Conservation (phyloP, 2,797 vertebrate genomes). For the Enteromius mattozi region DNA sequence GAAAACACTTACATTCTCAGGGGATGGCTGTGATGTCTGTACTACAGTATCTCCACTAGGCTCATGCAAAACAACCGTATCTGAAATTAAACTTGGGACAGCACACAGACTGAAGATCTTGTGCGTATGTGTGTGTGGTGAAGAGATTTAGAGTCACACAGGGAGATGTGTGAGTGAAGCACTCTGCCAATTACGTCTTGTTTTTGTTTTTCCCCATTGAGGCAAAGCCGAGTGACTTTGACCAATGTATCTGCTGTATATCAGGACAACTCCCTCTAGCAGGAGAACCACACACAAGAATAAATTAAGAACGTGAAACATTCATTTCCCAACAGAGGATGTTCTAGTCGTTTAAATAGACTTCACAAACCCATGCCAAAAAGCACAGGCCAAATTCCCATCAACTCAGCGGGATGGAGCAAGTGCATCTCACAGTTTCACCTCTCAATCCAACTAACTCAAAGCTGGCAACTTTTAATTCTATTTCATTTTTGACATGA, state of each 20-base stretch:
- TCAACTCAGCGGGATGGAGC: background rate
- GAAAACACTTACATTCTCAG: slow-evolving; percentile 36
- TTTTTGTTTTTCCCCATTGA: slow-evolving; percentile 74
- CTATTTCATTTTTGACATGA: background rate
- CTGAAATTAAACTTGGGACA: slow-evolving; percentile 32
- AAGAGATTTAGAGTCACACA: slow-evolving; percentile 53
- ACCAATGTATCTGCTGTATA: slow-evolving; percentile 66
- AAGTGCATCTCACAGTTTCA: slow-evolving; percentile 4
- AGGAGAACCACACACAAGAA: slow-evolving; percentile 56
- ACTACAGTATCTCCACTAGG: slow-evolving; percentile 11
- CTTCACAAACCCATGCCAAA: slow-evolving; percentile 10
- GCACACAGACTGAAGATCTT: slow-evolving; percentile 1
- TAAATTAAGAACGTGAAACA: slow-evolving; percentile 72
- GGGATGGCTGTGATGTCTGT: slow-evolving; percentile 13
- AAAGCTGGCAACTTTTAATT: slow-evolving; percentile 10
- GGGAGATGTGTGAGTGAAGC: slow-evolving; percentile 59
- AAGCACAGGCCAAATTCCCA: slow-evolving; percentile 11
- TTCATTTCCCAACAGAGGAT: slow-evolving; percentile 71
- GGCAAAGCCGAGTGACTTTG: slow-evolving; percentile 73
- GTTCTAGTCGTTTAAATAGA: slow-evolving; percentile 47
- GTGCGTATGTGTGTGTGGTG: slow-evolving; percentile 37
- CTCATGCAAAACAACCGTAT: slow-evolving; percentile 26
- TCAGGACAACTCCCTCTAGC: slow-evolving; percentile 49
- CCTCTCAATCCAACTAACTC: background rate
- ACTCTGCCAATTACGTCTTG: slow-evolving; percentile 71